These are phyloP conservation scores for Bagarius yarrelli DNA, from an alignment of 2,113 vertebrate species.

Conservation along the genomic window DNA sequence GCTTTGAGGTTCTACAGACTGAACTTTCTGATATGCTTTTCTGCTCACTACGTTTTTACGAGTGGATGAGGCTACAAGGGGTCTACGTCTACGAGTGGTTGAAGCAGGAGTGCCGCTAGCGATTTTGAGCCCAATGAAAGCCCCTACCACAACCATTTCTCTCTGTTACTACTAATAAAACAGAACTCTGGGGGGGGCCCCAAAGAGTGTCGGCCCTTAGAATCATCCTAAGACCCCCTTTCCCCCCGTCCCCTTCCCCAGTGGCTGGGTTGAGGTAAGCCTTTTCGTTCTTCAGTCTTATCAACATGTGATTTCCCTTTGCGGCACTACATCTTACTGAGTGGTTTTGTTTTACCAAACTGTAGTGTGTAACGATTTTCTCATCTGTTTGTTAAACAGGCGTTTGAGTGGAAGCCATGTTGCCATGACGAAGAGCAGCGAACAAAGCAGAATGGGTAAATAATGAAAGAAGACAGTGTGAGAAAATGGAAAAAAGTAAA, in stretches of 20 bases:
- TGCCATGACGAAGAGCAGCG: slow-evolving; percentile 30
- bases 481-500: slow-evolving; percentile 18
- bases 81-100: too few species aligned
- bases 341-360: not conserved
- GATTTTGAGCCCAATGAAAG: too few species aligned
- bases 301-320: not conserved
- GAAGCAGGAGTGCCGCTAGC: too few species aligned
- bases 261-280: too few species aligned
- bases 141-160: too few species aligned
- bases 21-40: not conserved
- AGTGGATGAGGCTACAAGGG: too few species aligned
- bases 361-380: slow-evolving; percentile 15
- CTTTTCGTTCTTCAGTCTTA: not conserved
- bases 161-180: too few species aligned
- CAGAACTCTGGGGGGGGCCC: too few species aligned
- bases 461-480: slow-evolving; percentile 38
- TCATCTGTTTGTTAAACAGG: slow-evolving; percentile 37
- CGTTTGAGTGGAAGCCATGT: slow-evolving; percentile 38
- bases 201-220: too few species aligned
- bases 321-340: not conserved
- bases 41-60: not conserved
- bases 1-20: not conserved
- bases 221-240: too few species aligned
- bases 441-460: slow-evolving; percentile 14
- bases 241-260: too few species aligned